Conservation (phyloP, 2,888 invertebrate genomes). For the Endomychus coccineus region DNA sequence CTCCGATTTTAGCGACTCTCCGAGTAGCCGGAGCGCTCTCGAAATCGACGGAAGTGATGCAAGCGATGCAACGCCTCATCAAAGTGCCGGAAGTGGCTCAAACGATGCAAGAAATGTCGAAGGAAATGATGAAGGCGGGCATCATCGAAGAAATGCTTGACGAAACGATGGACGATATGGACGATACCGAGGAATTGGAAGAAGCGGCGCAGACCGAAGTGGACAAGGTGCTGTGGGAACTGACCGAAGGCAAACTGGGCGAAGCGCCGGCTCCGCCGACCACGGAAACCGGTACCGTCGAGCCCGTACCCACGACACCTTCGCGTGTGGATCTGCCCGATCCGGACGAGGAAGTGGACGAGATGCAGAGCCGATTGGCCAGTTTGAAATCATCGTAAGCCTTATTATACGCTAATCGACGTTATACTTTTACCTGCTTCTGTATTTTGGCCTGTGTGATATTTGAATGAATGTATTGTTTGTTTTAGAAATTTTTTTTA, state of each 20-base stretch:
- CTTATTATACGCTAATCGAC: no score
- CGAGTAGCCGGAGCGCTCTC: constrained; percentile 87
- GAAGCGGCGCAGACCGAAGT: constrained; percentile 91
- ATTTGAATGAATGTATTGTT: no score
- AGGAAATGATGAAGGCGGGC: constrained; percentile 99
- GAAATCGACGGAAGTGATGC: constrained; percentile 98
- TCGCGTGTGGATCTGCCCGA: constrained; percentile 55
- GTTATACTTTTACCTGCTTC: no score
- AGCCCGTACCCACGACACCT: constrained; percentile 45
- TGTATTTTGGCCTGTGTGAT: no score
- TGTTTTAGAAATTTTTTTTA: no score
- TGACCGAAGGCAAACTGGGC: constrained; percentile 86
- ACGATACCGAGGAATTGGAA: constrained; percentile 90
- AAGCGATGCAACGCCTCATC: constrained; percentile 89
- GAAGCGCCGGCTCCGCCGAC: constrained; percentile 75
- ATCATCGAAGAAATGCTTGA: constrained; percentile 99
- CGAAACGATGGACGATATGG: constrained; percentile 89
- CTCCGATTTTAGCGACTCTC: constrained; percentile 76
- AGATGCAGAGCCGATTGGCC: constrained; percentile 84
- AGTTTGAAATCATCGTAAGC: constrained; percentile 85
- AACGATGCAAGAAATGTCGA: constrained; percentile 95
- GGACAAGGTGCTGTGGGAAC: constrained; percentile 64
- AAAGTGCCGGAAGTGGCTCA: constrained; percentile 88
- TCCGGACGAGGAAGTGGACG: constrained; percentile 75
- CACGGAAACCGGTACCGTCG: constrained; percentile 51